Base-by-base conservation (phyloP, 1,140 invertebrate species). In the Trachymyrmex cornetzi region DNA sequence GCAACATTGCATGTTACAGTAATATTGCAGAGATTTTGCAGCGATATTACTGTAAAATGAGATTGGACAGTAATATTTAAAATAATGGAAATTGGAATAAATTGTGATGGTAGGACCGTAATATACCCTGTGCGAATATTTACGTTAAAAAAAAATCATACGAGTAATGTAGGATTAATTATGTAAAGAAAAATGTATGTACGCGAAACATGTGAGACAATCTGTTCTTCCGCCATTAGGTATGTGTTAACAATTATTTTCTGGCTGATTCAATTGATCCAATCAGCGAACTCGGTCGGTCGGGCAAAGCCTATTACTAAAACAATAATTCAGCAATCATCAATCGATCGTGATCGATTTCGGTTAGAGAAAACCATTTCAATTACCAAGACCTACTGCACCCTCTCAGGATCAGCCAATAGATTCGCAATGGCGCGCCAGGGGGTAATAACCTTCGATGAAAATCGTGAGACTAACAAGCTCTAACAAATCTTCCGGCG, bases 401-500 rank as follows among this genome's bases (percentile, higher is more conserved):
- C 64, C 55, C 69, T 27, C 61, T 50, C 66, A 27, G 22, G 67
- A 89, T 86, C 84, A 88, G 86, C 77, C 85, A 87, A 88, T 90
- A 92, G 90, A 91, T 30, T 85, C 71, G 44, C 72, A 72, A 88
- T 55, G 63, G 55, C 90, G 24, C 92, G 74, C 74, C 87, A 38
- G 91, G 92, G 88, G 59, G 82, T 85, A 84, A 63, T 66, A 81
- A 89, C 63, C 87, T 75, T 55, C 63, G 85, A 88, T 71, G 77
- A 88, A 92, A 92, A 90, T 91, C 91, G 82, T 87, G 79, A 81
- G 77, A 63, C 89, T 94, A 94, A 94, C 92, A 91, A 94, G 89
- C 88, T 66, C 92, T 93, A 94, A 94, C 93, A 93, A 94, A 93
- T 94, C 93, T 90, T 89, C 92, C 91, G 88, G 89, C 91, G 92